A percentile compares a stretch with the other conserved stretches of the same genome.
Evolutionary conservation across 2,888 invertebrate species (phyloP).

Genomic region (Syrista parreyssii): DNA sequence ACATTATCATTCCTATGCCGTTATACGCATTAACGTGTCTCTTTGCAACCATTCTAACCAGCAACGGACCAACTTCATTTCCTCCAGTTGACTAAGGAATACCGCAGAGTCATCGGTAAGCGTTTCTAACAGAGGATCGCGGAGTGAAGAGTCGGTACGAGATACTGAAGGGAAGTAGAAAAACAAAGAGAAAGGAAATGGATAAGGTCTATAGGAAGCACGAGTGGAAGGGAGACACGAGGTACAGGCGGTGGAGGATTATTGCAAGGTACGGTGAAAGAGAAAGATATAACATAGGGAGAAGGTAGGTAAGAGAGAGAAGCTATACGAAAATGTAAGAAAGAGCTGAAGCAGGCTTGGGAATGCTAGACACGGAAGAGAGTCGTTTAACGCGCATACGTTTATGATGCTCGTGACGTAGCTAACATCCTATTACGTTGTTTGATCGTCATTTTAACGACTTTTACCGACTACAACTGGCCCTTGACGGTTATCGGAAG

Average conservation of each 20-base stretch:
- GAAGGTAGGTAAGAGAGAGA: not conserved
- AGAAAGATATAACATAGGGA: not conserved
- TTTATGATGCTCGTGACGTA: not conserved
- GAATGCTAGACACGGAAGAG: not conserved
- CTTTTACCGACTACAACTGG: not conserved
- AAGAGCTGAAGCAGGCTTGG: not conserved
- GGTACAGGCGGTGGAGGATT: not conserved
- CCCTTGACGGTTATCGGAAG: not conserved
- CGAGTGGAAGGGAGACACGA: not conserved
- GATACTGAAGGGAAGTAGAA: not conserved
- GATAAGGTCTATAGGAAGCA: not conserved
- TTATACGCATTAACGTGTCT: not conserved
- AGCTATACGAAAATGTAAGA: not conserved
- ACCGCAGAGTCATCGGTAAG: not conserved
- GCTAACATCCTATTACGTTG: not conserved
- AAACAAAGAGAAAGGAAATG: not conserved
- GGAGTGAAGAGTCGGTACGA: not conserved
- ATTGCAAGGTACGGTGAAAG: not conserved
- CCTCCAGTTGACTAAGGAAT: not conserved
- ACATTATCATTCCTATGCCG: not conserved
- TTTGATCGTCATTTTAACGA: not conserved
- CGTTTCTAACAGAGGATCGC: not conserved
- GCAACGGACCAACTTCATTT: not conserved
- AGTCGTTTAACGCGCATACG: not conserved
- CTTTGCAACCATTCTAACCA: not conserved